These are phyloP conservation scores for Meandrina meandrites DNA, from an alignment of 92 coral and sea anemone species.

Conservation along the genomic window DNA sequence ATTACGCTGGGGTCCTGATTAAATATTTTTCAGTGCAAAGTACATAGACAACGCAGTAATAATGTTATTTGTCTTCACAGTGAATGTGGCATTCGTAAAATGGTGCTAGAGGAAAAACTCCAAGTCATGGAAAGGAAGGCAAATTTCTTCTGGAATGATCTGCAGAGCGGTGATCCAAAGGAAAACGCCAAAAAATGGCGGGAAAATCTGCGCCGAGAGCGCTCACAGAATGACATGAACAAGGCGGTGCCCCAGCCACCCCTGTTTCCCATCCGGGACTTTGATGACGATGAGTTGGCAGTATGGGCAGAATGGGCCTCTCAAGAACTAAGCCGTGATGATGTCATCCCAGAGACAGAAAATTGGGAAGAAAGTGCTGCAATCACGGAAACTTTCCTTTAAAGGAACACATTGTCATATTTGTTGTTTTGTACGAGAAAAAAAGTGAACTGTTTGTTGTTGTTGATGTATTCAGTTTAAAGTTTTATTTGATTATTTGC, in stretches of 20 bases:
- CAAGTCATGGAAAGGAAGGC: conserved; percentile 2
- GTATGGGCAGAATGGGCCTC: not conserved
- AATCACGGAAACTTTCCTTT: not conserved
- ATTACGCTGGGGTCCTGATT: too few relatives aligned
- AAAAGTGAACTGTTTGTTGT: not conserved
- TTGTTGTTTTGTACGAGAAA: not conserved
- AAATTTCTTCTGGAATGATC: not conserved
- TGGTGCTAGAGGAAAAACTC: not conserved
- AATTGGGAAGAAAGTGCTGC: not conserved
- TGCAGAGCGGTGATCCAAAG: not conserved
- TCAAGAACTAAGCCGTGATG: not conserved
- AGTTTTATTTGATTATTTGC: too few relatives aligned
- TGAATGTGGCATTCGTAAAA: not conserved
- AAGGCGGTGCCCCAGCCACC: conserved; percentile 19
- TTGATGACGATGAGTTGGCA: not conserved
- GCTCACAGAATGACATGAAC: conserved; percentile 5
- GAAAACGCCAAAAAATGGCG: conserved; percentile 4
- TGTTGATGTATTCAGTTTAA: too few relatives aligned
- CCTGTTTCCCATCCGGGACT: not conserved
- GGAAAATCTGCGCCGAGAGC: conserved; percentile 18
- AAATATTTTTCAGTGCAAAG: not conserved
- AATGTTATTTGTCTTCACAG: conserved; percentile 30
- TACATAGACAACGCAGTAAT: not conserved
- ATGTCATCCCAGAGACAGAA: not conserved
- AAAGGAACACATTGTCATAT: not conserved